Evolutionary conservation across 2,888 invertebrate genomes (phyloP), one percentile per base, ranked within the genome.

Genomic region (Drosophila siamana): DNA sequence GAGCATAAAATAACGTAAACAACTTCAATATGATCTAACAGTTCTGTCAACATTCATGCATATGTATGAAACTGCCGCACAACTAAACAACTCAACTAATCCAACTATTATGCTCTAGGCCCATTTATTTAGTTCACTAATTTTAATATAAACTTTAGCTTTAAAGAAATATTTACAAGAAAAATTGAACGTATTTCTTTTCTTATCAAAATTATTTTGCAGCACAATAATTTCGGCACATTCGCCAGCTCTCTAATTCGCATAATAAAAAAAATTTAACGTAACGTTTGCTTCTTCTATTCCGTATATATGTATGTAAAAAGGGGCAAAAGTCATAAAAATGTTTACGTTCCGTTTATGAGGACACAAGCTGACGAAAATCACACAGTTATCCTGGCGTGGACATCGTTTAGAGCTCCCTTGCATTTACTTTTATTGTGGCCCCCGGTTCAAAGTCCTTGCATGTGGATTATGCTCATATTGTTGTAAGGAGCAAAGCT

Each of bases 321-420:
- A 82, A 74, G 74, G 81, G 78, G 78, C 46, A 66, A 65, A 59
- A 73, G 63, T 50, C 66, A 81, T 80, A 80, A 84, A 80, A 81
- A 81, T 81, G 78, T 84, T 78, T 80, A 84, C 68, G 67, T 59
- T 51, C 62, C 65, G 62, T 79, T 80, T 80, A 80, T 78, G 78
- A 55, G 85, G 68, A 78, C 78, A 71, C 84, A 80, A 80, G 84
- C 84, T 80, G 84, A 70, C 74, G 80, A 74, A 77, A 70, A 77
- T 80, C 80, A 67, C 78, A 84, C 81, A 80, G 69, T 71, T 83
- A 74, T 19, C 41, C 57, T 43, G 43, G 52, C 11, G 36, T 62
- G 52, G 40, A 62, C 62, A 62, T 74, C 64, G 59, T 60, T 64
- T 59, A 55, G 33, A 33, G 59, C 40, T 55, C 36, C 44, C 55